phyloP scores from a whole-genome alignment of 2,888 invertebrate species.

The Cabera pusaria region DNA sequence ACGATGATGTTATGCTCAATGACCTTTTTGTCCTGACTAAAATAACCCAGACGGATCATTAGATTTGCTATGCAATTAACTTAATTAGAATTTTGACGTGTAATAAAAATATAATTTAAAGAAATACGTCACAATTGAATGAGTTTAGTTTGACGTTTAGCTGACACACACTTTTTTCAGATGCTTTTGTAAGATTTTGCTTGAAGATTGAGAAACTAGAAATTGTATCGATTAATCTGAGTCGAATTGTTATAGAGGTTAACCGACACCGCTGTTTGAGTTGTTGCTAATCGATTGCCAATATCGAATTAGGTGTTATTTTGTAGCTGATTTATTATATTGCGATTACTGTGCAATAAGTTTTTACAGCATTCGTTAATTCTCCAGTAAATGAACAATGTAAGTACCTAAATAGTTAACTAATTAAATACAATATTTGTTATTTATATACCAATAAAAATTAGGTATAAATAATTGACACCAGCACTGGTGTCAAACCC shows the following conservation, averaged over 20 bases:
- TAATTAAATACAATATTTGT: too few relatives aligned
- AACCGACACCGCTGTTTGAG: constrained; percentile 46
- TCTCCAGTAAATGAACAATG: too few relatives aligned
- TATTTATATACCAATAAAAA: too few relatives aligned
- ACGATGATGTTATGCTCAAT: constrained; percentile 32
- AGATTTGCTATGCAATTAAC: constrained; percentile 31
- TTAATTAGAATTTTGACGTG: constrained; percentile 37
- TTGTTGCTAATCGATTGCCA: constrained; percentile 59
- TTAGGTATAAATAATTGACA: too few relatives aligned
- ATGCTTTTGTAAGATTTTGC: constrained; percentile 35
- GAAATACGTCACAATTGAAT: not conserved
- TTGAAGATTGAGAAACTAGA: constrained; percentile 41
- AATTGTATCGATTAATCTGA: constrained; percentile 49
- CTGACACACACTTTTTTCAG: constrained; percentile 17
- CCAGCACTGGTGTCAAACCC: too few relatives aligned
- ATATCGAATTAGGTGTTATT: constrained; percentile 50
- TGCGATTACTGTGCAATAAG: constrained; percentile 37
- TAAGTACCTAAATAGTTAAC: too few relatives aligned
- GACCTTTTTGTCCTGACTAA: constrained; percentile 37
- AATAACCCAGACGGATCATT: constrained; percentile 28
- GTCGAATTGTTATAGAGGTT: constrained; percentile 56
- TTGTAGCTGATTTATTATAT: constrained; percentile 46
- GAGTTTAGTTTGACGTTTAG: not conserved
- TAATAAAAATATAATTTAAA: constrained; percentile 29
- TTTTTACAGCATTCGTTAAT: constrained; percentile 27